These are phyloP conservation scores for Apis mellifera DNA, from an alignment of 1,140 invertebrate species.

Conservation along the genomic window DNA sequence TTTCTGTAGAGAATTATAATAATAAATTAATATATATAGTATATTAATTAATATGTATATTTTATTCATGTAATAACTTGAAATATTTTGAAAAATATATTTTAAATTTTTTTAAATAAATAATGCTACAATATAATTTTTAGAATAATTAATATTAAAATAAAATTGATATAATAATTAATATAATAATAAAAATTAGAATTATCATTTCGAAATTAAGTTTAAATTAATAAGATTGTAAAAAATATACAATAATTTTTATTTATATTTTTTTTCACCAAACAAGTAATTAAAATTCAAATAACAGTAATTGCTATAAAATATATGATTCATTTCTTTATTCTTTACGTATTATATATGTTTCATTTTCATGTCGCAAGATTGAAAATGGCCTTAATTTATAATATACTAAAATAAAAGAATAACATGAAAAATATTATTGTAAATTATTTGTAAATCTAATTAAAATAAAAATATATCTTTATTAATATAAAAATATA, in stretches of 20 bases:
- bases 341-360: neutral
- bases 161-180: too few relatives aligned
- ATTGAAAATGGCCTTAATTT: slow-evolving; percentile 25
- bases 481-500: neutral
- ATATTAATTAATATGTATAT: neutral
- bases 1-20: neutral
- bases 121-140: too few relatives aligned
- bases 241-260: neutral
- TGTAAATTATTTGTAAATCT: neutral
- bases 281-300: neutral
- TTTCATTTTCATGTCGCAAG: neutral
- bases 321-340: neutral
- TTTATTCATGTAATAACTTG: neutral
- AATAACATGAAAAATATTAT: too few relatives aligned
- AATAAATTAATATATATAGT: neutral
- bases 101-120: too few relatives aligned
- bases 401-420: neutral
- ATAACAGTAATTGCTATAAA: neutral
- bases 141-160: neutral
- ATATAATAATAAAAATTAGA: too few relatives aligned
- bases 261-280: neutral
- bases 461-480: neutral
- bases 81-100: too few relatives aligned
- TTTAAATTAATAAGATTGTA: neutral
- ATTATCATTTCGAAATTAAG: neutral